Conservation (phyloP, 2,797 vertebrate genomes). For the Amblyraja radiata region DNA sequence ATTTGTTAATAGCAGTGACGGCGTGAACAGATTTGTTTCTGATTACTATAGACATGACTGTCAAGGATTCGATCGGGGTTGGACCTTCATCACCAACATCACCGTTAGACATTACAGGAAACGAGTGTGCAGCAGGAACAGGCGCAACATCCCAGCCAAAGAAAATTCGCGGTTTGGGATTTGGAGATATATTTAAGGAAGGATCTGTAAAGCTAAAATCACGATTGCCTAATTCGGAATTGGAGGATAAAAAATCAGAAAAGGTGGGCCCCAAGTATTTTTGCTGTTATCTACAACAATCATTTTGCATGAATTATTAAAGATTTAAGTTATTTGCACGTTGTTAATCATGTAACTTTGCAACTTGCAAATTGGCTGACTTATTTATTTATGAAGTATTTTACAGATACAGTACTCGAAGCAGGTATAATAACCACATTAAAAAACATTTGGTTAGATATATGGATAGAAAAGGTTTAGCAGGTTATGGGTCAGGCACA, state of each 20-base stretch:
- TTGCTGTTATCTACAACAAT: neutral
- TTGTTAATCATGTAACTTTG: neutral
- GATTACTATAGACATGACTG: neutral
- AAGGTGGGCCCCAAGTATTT: conserved; percentile 56
- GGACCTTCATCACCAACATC: conserved; percentile 54
- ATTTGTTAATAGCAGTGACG: neutral
- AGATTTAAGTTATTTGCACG: too few species aligned
- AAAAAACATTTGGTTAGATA: too few species aligned
- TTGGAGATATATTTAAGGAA: conserved; percentile 91
- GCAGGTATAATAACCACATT: too few species aligned
- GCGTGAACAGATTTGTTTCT: neutral
- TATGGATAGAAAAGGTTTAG: too few species aligned
- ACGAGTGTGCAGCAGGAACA: conserved; percentile 55
- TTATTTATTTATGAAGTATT: neutral
- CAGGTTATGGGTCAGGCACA: too few species aligned
- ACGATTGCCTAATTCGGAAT: conserved; percentile 64
- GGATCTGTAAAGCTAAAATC: conserved; percentile 80
- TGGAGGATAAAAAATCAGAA: conserved; percentile 76
- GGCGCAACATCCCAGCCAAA: conserved; percentile 74
- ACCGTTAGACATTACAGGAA: conserved; percentile 57
- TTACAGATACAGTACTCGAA: too few species aligned
- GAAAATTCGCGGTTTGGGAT: conserved; percentile 83
- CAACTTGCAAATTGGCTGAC: neutral
- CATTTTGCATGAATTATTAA: neutral
- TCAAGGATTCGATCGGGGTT: conserved; percentile 25